Conservation (phyloP, 2,797 vertebrate genomes). For the Gambelia wislizenii region DNA sequence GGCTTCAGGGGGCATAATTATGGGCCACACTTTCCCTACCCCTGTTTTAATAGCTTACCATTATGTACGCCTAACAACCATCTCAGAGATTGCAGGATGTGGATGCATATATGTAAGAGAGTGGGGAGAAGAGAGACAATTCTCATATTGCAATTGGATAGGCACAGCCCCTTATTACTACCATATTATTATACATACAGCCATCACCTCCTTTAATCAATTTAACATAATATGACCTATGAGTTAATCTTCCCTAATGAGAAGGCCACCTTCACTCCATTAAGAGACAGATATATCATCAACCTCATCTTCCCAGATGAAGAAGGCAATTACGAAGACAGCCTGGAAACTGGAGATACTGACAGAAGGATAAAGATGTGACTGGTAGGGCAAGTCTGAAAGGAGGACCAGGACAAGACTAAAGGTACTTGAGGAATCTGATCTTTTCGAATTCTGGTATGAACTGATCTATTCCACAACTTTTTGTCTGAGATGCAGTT, state of each 20-base stretch:
- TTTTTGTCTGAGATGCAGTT: not conserved
- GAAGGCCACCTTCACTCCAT: conserved; percentile 47
- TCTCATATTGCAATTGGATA: not conserved
- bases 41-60: not conserved
- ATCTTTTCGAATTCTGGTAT: not conserved
- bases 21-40: too few species aligned
- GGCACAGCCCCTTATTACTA: not conserved
- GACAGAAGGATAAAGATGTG: not conserved
- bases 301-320: conserved; percentile 33
- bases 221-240: conserved; percentile 50
- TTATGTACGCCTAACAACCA: not conserved
- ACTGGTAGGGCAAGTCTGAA: not conserved
- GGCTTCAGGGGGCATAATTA: too few species aligned
- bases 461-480: not conserved
- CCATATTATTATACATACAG: conserved; percentile 32
- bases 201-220: conserved; percentile 23
- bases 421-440: not conserved
- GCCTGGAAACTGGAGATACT: conserved; percentile 19
- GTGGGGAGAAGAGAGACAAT: not conserved
- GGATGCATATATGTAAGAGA: not conserved
- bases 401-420: not conserved
- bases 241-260: conserved; percentile 44
- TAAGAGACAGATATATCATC: conserved; percentile 38
- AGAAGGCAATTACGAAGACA: conserved; percentile 4
- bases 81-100: not conserved